Percentiles rank a stretch among this genome's conserved stretches.
phyloP scores from a whole-genome alignment of 2,797 vertebrate species.

The Erpetoichthys calabaricus region DNA sequence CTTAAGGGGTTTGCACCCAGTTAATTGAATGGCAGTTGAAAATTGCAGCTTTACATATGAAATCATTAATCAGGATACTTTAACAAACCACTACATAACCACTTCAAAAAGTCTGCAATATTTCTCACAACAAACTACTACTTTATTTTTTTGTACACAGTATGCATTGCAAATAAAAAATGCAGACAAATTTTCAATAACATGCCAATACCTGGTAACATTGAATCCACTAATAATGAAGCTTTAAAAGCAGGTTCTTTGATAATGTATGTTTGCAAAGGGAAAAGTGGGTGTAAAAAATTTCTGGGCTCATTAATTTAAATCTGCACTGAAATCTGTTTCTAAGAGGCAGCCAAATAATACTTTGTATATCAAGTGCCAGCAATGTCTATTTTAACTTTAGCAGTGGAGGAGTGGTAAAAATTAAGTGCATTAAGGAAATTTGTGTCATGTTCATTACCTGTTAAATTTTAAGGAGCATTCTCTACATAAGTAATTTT shows the following conservation, averaged over 20 bases:
- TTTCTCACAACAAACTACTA: background rate
- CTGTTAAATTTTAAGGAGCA: conserved; percentile 61
- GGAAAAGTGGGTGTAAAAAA: conserved; percentile 38
- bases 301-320: conserved; percentile 75
- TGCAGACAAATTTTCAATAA: no score
- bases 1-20: background rate
- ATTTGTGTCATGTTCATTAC: conserved; percentile 61
- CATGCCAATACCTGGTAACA: no score
- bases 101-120: background rate
- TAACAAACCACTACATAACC: background rate
- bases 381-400: conserved; percentile 58
- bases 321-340: conserved; percentile 68
- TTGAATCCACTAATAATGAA: conserved; percentile 15
- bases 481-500: conserved; percentile 52
- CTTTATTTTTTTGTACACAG: no score
- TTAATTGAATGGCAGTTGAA: background rate
- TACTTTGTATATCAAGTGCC: conserved; percentile 67
- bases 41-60: background rate
- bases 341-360: conserved; percentile 74
- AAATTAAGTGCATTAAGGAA: conserved; percentile 58
- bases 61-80: background rate
- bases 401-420: conserved; percentile 49
- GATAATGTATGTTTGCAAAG: no score
- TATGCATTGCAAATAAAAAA: no score
- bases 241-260: conserved; percentile 61